These are phyloP conservation scores for Salarias fasciatus DNA, from an alignment of 2,797 vertebrate genomes.

Conservation along the genomic window DNA sequence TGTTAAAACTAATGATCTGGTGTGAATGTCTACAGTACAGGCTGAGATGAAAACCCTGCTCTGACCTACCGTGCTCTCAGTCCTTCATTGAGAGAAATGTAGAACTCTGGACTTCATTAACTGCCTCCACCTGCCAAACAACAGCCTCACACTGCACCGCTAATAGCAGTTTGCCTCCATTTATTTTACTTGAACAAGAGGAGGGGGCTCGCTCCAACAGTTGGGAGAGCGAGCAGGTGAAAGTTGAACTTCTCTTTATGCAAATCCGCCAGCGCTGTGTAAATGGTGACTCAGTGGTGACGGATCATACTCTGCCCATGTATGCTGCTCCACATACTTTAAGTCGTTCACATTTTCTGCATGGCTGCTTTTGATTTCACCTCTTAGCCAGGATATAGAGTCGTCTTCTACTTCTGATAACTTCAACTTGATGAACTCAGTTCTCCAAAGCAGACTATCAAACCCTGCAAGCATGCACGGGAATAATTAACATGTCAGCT, in stretches of 20 bases:
- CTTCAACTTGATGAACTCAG: too few species aligned
- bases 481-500: too few species aligned
- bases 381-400: too few species aligned
- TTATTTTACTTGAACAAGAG: slow-evolving; percentile 32
- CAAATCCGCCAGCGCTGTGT: slow-evolving; percentile 17
- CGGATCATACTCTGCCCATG: slow-evolving; percentile 21
- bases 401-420: too few species aligned
- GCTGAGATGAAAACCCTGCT: slow-evolving; percentile 39
- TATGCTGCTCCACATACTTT: slow-evolving; percentile 18
- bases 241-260: slow-evolving; percentile 34
- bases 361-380: too few species aligned
- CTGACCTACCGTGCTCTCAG: slow-evolving; percentile 39
- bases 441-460: too few species aligned
- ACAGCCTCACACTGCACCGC: slow-evolving; percentile 42
- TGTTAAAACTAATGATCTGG: slow-evolving; percentile 65
- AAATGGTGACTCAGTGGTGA: slow-evolving; percentile 37
- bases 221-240: slow-evolving; percentile 34
- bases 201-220: neutral
- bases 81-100: slow-evolving; percentile 46
- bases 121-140: slow-evolving; percentile 53
- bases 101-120: slow-evolving; percentile 62
- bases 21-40: slow-evolving; percentile 47
- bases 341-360: too few species aligned
- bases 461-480: too few species aligned
- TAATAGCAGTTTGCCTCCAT: slow-evolving; percentile 44